Evolutionary conservation across 2,888 invertebrate genomes (phyloP).

Genomic region (Cheilosia vulpina): DNA sequence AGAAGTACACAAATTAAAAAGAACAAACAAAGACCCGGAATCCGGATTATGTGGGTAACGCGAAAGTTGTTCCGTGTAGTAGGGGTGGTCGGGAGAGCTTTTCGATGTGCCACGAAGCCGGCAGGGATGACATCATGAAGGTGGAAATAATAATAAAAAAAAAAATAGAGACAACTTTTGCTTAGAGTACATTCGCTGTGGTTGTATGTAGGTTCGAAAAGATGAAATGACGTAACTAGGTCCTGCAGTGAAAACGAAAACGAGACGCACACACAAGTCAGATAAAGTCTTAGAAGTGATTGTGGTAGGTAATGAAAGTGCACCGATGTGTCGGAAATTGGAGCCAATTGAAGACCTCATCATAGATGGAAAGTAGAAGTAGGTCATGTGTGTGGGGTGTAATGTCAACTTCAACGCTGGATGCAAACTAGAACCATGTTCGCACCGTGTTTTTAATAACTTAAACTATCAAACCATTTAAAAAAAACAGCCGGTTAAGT

Average conservation of each 20-base stretch:
- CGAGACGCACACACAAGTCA: conserved; percentile 22
- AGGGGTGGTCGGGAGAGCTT: conserved; percentile 40
- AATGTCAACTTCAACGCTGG: too few species aligned
- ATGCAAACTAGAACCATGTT: too few species aligned
- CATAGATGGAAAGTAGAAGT: too few species aligned
- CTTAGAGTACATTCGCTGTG: conserved; percentile 41
- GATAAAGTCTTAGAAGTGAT: conserved; percentile 1
- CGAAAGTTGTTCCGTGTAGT: conserved; percentile 68
- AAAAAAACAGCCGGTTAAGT: too few species aligned
- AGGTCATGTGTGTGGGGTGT: too few species aligned
- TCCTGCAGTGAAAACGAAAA: conserved; percentile 55
- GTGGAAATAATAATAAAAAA: conserved; percentile 10
- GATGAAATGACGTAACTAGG: conserved; percentile 42
- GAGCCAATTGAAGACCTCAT: neutral
- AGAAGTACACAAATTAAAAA: conserved; percentile 64
- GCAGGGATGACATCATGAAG: conserved; percentile 31
- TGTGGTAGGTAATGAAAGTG: conserved; percentile 29
- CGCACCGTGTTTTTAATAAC: too few species aligned
- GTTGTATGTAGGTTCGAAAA: conserved; percentile 17
- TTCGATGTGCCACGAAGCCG: conserved; percentile 12
- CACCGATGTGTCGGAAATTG: neutral
- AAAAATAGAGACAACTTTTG: conserved; percentile 56
- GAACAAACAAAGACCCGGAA: conserved; percentile 66
- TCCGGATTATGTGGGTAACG: conserved; percentile 72
- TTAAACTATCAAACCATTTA: too few species aligned